A percentile compares a stretch with the other conserved stretches of the same genome.
phyloP scores from a whole-genome alignment of 2,888 invertebrate species.

The Microctonus hyperodae region DNA sequence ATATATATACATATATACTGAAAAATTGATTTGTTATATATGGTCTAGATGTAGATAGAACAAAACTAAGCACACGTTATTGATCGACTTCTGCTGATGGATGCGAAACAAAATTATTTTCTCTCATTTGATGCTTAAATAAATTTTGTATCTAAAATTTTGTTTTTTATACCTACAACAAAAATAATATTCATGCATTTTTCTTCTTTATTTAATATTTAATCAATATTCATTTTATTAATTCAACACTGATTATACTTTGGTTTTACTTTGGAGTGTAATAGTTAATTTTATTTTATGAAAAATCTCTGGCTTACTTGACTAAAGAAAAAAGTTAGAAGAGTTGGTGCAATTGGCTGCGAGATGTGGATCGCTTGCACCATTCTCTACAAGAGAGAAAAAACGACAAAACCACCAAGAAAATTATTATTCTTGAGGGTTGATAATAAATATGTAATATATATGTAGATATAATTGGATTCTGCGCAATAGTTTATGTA shows the following conservation, averaged over 20 bases:
- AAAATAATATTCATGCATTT: no score
- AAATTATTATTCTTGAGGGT: not conserved
- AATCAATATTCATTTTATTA: not conserved
- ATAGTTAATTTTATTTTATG: no score
- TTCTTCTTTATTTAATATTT: no score
- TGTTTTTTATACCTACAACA: no score
- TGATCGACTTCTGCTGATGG: constrained; percentile 47
- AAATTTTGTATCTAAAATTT: constrained; percentile 20
- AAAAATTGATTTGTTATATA: not conserved
- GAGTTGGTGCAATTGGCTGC: constrained; percentile 41
- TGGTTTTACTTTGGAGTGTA: not conserved
- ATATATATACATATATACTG: not conserved
- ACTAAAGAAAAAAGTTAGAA: constrained; percentile 43
- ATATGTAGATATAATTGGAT: not conserved
- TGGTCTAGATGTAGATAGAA: constrained; percentile 13
- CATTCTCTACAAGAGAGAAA: constrained; percentile 36
- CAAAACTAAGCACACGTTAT: constrained; percentile 43
- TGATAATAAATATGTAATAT: no score
- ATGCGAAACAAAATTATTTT: constrained; percentile 40
- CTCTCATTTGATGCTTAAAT: constrained; percentile 28
- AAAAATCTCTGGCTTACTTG: constrained; percentile 44
- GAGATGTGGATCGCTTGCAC: constrained; percentile 44
- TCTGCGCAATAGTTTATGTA: no score
- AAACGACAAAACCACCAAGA: constrained; percentile 22
- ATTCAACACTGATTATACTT: not conserved